phyloP scores from a whole-genome alignment of 2,888 invertebrate genomes.

The Agrochola lychnidis region DNA sequence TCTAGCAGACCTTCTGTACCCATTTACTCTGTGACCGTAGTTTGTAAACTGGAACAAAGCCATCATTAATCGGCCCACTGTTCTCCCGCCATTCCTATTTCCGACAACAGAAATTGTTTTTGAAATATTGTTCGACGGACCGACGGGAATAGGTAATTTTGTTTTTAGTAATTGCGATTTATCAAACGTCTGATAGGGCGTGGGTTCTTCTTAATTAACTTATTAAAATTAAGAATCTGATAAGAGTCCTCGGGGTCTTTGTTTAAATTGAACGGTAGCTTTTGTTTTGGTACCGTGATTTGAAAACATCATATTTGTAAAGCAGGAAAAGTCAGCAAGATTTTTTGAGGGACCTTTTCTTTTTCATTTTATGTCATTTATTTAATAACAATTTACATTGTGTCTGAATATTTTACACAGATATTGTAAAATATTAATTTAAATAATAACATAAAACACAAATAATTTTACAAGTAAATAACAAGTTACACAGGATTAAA shows the following conservation, averaged over 20 bases:
- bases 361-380: no score
- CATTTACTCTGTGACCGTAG: constrained; percentile 3
- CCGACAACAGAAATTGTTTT: constrained; percentile 73
- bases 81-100: constrained; percentile 72
- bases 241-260: constrained; percentile 35
- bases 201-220: constrained; percentile 54
- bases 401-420: no score
- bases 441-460: no score
- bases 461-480: no score
- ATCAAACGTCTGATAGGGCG: constrained; percentile 46
- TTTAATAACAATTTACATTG: no score
- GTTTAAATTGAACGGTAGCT: constrained; percentile 24
- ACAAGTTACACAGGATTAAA: no score
- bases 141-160: constrained; percentile 57
- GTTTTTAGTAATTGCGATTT: constrained; percentile 60
- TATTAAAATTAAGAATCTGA: constrained; percentile 51
- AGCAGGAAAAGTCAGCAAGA: neutral
- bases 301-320: constrained; percentile 10
- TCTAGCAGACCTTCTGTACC: constrained; percentile 2
- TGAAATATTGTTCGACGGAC: constrained; percentile 68
- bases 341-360: no score
- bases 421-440: no score
- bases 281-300: constrained; percentile 13
- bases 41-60: constrained; percentile 65
- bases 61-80: constrained; percentile 71